Evolutionary conservation across 2,113 vertebrate genomes (phyloP), one percentile per base, ranked within the genome.

Genomic region (Hydrolagus affinis): DNA sequence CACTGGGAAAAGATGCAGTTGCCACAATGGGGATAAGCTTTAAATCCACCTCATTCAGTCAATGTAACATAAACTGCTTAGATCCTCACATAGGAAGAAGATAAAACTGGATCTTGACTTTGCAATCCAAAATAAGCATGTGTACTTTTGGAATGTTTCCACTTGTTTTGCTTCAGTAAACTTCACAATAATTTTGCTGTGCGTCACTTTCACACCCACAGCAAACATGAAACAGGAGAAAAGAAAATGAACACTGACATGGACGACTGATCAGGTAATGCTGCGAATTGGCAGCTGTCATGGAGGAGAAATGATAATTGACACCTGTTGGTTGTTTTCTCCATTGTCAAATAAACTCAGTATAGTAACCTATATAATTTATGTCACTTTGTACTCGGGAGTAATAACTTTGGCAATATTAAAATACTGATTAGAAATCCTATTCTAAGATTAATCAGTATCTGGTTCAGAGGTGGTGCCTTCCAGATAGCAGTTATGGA

Each of bases 81-180:
- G 19, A 83, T 17, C 17, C 60, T 80, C 59, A 80, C 56, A 64
- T 17, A 80, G 77, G 4, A 28, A 10, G 66, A 32, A 62, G 76
- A 28, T 80, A 28, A 80, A 21, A 80, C 23, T 80, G n/a, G 23
- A 32, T 25, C 75, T 60, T 15, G 2, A 28, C 77, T 30, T 62
- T 64, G 14, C 78, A 83, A 66, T 66, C 66, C 30, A 83, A 83
- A 66, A 66, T 28, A 17, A 66, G n/a, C 66, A 68, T 66, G 11
- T 19, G 23, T 10, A 83, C 17, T 28, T 21, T 15, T 83, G 78
- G 60, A 83, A 83, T 66, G 28, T 83, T 83, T 83, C 60, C 77
- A 83, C 9, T 83, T 66, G 30, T 21, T 28, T 11, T 83, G 25
- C 62, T 83, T 66, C 60, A 32, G 78, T 32, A 68, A 28, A 17